Evolutionary conservation across 2,888 invertebrate species (phyloP), one percentile per base, ranked within the genome.

Genomic region (Euzetes globulus): DNA sequence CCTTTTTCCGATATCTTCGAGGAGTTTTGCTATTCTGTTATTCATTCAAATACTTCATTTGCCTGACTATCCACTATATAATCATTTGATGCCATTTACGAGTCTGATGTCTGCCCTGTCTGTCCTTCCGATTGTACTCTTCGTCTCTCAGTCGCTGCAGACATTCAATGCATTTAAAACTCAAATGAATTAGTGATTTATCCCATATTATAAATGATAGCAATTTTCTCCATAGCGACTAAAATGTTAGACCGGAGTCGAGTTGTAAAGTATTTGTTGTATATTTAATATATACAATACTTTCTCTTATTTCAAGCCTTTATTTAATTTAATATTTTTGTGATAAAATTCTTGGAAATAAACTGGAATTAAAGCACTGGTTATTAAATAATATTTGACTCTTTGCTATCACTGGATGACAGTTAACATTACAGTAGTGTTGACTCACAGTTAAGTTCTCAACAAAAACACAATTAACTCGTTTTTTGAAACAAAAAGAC

Each of bases 131-230:
- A 58, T 58, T 13, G 58, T 58, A 58, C 7, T 65, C 33, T 1
- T 65, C 29, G 65, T 7, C 22, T 17, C n/a, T 6, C 33, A 17
- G 63, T 63, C n/a, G 13, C 27, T 25, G 15, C 29, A 37, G 63
- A 33, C 25, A 27, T 58, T 58, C 1, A 58, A 50, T 5, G 17
- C 17, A 19, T 50, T 17, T n/a, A 17, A 50, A 17, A 50, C 2
- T 33, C 11, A 19, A 65, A 65, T n/a, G 65, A 37, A 19, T 65
- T 27, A 37, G 29, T 65, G 65, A 65, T 65, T 58, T 65, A 41
- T 41, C 29, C 65, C 33, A 41, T 41, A 65, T 27, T 41, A 6
- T 27, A 19, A 60, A 63, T 22, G 65, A 65, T 65, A 37, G 22
- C 19, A 58, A 7, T 17, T 1, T 9, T 19, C 41, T 41, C 65